Evolutionary conservation across 2,888 invertebrate species (phyloP).

Genomic region (Emmelina monodactyla): DNA sequence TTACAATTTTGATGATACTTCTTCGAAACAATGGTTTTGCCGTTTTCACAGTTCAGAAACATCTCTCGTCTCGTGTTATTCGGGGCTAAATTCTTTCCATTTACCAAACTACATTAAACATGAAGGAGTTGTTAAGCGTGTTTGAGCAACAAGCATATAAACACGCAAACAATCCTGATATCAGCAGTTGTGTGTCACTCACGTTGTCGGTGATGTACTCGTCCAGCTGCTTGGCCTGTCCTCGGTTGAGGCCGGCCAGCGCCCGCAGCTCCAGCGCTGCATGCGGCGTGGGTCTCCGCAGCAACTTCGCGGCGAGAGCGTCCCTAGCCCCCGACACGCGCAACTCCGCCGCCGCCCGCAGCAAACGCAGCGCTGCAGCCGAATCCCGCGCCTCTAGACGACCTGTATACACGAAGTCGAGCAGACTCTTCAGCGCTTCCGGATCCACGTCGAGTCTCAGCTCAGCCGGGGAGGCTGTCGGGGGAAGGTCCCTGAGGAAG

Average conservation of each 20-base stretch:
- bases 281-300: constrained; percentile 64
- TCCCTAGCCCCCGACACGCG: constrained; percentile 78
- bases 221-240: constrained; percentile 63
- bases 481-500: constrained; percentile 73
- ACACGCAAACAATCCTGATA: too few species aligned
- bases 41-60: too few species aligned
- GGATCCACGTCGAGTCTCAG: constrained; percentile 25
- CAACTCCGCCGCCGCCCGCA: constrained; percentile 77
- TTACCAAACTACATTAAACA: too few species aligned
- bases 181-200: too few species aligned
- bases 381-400: constrained; percentile 60
- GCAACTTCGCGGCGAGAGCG: constrained; percentile 73
- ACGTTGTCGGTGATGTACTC: constrained; percentile 74
- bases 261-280: constrained; percentile 68
- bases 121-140: too few species aligned
- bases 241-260: constrained; percentile 70
- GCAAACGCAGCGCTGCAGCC: constrained; percentile 69
- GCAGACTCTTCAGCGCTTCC: constrained; percentile 75
- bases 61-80: too few species aligned
- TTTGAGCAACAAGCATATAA: too few species aligned
- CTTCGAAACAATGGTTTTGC: too few species aligned
- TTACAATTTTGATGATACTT: too few species aligned
- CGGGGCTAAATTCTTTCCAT: too few species aligned
- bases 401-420: constrained; percentile 86
- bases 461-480: constrained; percentile 5